A percentile compares a stretch with the other conserved stretches of the same genome.
phyloP scores from a whole-genome alignment of 2,113 vertebrate species.

The Delphinapterus leucas region DNA sequence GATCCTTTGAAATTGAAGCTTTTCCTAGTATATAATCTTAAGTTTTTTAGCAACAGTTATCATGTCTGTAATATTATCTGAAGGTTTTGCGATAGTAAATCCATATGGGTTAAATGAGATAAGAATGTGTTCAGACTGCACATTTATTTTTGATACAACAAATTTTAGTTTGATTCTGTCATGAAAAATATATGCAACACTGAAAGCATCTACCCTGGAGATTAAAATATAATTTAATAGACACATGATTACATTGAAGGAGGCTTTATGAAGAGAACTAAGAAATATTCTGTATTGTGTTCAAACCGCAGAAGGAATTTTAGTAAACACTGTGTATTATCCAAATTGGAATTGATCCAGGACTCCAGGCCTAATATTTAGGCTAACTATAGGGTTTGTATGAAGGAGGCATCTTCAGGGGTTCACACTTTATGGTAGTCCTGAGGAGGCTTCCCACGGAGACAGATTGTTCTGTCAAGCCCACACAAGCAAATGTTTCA shows the following conservation, averaged over 20 bases:
- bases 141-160: constrained; percentile 43
- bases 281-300: neutral
- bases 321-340: neutral
- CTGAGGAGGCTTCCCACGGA: constrained; percentile 72
- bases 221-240: constrained; percentile 51
- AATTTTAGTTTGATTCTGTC: constrained; percentile 19
- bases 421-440: constrained; percentile 67
- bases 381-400: constrained; percentile 30
- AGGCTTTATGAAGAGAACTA: neutral
- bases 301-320: constrained; percentile 32
- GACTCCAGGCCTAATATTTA: neutral
- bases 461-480: constrained; percentile 78
- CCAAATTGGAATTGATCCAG: constrained; percentile 44
- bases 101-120: constrained; percentile 26
- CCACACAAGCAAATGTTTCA: constrained; percentile 74
- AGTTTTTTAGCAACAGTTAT: constrained; percentile 18
- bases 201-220: neutral
- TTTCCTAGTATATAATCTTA: neutral
- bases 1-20: constrained; percentile 40
- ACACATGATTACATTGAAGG: neutral
- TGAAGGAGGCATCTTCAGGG: constrained; percentile 48
- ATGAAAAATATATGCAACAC: constrained; percentile 7
- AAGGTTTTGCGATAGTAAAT: constrained; percentile 32
- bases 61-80: constrained; percentile 16
- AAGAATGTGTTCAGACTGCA: neutral